A percentile compares a stretch with the other conserved stretches of the same genome.
Evolutionary conservation across 2,113 vertebrate genomes (phyloP).

Genomic region (Dasyurus viverrinus): DNA sequence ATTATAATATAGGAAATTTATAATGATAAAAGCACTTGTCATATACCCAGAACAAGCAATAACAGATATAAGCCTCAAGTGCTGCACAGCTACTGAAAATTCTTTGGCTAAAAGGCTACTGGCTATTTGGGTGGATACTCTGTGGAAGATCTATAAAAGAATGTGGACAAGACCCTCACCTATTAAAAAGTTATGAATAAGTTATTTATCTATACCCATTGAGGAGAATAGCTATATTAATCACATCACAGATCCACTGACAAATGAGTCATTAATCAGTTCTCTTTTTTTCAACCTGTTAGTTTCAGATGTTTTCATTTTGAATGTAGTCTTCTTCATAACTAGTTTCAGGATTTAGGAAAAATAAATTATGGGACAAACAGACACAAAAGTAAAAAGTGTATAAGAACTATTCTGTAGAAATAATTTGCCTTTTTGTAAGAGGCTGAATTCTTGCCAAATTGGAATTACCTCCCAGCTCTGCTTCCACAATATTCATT

Average conservation of each 20-base stretch:
- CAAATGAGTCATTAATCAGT: background rate
- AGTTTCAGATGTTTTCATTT: background rate
- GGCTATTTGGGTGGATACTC: background rate
- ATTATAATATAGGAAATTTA: too few relatives aligned
- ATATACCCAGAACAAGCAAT: too few relatives aligned
- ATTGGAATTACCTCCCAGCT: constrained; percentile 16
- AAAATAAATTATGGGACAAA: constrained; percentile 65
- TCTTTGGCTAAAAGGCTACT: background rate
- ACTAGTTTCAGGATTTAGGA: constrained; percentile 41
- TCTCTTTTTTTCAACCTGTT: background rate
- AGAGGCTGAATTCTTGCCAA: constrained; percentile 40
- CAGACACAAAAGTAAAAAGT: constrained; percentile 54
- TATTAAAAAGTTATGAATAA: too few relatives aligned
- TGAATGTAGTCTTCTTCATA: background rate
- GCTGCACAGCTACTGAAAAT: too few relatives aligned
- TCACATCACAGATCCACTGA: background rate
- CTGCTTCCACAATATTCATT: constrained; percentile 26
- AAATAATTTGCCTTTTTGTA: constrained; percentile 11
- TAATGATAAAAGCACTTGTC: too few relatives aligned
- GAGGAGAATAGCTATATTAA: background rate
- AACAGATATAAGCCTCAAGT: too few relatives aligned
- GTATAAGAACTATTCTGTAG: background rate
- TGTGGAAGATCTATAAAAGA: too few relatives aligned
- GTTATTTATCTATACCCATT: background rate
- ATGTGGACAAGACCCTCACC: background rate